phyloP scores from a whole-genome alignment of 1,140 invertebrate genomes.

The Cotesia typhae region DNA sequence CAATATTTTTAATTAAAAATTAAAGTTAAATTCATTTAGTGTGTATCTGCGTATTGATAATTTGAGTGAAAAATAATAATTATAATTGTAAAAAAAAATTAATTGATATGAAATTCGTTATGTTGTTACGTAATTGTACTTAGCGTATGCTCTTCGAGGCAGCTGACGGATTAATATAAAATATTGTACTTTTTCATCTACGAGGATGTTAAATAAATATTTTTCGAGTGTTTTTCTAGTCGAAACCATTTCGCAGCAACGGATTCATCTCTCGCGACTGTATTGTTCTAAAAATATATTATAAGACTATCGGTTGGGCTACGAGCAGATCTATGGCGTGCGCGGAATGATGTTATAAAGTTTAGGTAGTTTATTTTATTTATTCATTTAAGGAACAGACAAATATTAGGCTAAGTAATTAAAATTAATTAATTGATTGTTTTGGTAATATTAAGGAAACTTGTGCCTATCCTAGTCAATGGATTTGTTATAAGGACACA shows the following conservation, averaged over 20 bases:
- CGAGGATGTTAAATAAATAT: neutral
- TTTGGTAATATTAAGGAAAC: neutral
- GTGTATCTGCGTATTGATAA: neutral
- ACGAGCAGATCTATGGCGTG: neutral
- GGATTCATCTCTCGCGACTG: neutral
- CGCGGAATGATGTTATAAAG: too few relatives aligned
- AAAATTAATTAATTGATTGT: too few relatives aligned
- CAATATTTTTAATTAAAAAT: neutral
- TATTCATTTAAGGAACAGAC: too few relatives aligned
- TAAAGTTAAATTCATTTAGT: neutral
- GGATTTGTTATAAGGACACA: conserved; percentile 2
- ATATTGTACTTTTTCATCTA: neutral
- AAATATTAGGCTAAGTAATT: too few relatives aligned
- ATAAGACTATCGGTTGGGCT: neutral
- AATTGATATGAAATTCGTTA: too few relatives aligned
- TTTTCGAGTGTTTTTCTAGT: conserved; percentile 1
- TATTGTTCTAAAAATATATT: neutral
- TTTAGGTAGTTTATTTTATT: too few relatives aligned
- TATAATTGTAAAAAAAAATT: too few relatives aligned
- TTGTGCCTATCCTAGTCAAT: conserved; percentile 10
- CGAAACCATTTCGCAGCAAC: conserved; percentile 4
- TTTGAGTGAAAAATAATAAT: too few relatives aligned
- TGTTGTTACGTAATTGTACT: too few relatives aligned
- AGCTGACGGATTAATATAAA: neutral
- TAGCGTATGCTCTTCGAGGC: neutral